Evolutionary conservation across 2,888 invertebrate genomes (phyloP).

Genomic region (Philonicus albiceps): DNA sequence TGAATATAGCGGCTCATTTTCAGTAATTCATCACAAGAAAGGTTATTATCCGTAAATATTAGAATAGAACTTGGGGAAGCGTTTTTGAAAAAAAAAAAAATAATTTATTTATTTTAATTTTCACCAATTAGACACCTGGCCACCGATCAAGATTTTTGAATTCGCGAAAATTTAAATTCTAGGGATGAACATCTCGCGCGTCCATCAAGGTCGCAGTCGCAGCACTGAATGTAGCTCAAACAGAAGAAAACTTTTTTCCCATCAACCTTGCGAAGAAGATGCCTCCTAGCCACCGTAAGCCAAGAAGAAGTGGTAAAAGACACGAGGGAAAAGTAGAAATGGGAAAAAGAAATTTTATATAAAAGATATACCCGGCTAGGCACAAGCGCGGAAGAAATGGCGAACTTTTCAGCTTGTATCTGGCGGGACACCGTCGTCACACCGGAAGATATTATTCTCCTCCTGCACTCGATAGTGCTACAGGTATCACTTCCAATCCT

Average conservation of each 20-base stretch:
- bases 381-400: slow-evolving; percentile 27
- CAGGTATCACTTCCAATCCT: slow-evolving; percentile 16
- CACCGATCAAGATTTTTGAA: not conserved
- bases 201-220: slow-evolving; percentile 64
- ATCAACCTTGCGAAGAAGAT: slow-evolving; percentile 34
- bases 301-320: not conserved
- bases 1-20: not conserved
- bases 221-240: slow-evolving; percentile 58
- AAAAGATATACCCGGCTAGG: not conserved
- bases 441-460: slow-evolving; percentile 34
- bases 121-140: not conserved
- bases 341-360: not conserved
- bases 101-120: not conserved
- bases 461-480: not conserved
- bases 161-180: not conserved
- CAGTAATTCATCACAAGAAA: not conserved
- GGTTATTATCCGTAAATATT: not conserved
- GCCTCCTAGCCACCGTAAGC: slow-evolving; percentile 8
- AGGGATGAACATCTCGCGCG: slow-evolving; percentile 51
- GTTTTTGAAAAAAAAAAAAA: not conserved
- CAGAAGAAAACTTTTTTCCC: slow-evolving; percentile 52
- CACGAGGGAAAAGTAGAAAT: slow-evolving; percentile 30
- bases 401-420: not conserved
- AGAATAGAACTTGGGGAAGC: not conserved
- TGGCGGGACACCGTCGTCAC: slow-evolving; percentile 19